Evolutionary conservation across 1,140 invertebrate genomes (phyloP).

Genomic region (Solen grandis): DNA sequence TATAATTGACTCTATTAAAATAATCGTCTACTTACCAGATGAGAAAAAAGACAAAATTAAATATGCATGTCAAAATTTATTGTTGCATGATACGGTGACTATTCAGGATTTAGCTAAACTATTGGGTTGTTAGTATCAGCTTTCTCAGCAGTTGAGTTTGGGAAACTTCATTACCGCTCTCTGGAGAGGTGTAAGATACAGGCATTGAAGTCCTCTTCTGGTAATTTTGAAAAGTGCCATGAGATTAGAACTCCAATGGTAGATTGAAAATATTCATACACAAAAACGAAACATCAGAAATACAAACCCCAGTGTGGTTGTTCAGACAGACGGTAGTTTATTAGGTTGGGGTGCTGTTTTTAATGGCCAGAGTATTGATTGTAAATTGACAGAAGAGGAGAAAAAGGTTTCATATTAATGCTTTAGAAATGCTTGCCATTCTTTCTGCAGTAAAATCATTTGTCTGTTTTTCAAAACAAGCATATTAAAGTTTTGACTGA

Average conservation of each 20-base stretch:
- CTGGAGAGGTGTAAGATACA: slow-evolving; percentile 37
- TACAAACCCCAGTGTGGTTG: slow-evolving; percentile 10
- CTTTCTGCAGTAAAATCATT: slow-evolving; percentile 17
- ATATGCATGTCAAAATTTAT: slow-evolving; percentile 19
- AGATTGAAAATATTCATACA: slow-evolving; percentile 35
- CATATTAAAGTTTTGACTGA: slow-evolving; percentile 29
- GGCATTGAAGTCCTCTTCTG: slow-evolving; percentile 28
- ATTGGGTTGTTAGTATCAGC: slow-evolving; percentile 43
- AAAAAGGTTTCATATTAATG: too few species aligned
- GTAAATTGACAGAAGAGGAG: slow-evolving; percentile 27
- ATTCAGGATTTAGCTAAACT: slow-evolving; percentile 37
- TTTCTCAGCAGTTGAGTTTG: slow-evolving; percentile 45
- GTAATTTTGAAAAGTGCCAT: slow-evolving; percentile 30
- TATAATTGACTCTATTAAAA: slow-evolving; percentile 21
- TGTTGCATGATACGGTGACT: slow-evolving; percentile 8
- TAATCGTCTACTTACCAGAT: slow-evolving; percentile 33
- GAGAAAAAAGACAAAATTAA: slow-evolving; percentile 17
- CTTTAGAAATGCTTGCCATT: slow-evolving; percentile 32
- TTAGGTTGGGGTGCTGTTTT: slow-evolving; percentile 35
- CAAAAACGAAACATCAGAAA: slow-evolving; percentile 19
- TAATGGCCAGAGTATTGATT: slow-evolving; percentile 20
- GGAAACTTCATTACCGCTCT: slow-evolving; percentile 17
- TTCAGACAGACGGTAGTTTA: slow-evolving; percentile 10
- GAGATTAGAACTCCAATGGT: slow-evolving; percentile 32
- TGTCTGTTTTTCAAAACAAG: too few species aligned